Evolutionary conservation across 2,113 vertebrate genomes (phyloP).

Genomic region (Rhynchomys soricoides): DNA sequence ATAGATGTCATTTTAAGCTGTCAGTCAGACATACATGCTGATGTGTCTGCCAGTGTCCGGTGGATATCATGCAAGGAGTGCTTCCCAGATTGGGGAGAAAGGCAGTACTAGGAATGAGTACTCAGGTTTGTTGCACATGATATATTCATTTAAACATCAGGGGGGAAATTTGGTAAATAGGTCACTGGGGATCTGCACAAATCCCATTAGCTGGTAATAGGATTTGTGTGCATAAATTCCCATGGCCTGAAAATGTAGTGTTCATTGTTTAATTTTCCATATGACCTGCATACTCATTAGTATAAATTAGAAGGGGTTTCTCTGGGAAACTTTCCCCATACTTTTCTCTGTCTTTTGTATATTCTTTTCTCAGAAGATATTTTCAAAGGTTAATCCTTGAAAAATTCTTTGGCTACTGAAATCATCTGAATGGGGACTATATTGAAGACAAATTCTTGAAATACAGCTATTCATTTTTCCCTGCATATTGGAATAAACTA

Average conservation of each 20-base stretch:
- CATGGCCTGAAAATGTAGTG: slow-evolving; percentile 71
- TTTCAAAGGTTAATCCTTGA: slow-evolving; percentile 56
- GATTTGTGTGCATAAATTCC: slow-evolving; percentile 79
- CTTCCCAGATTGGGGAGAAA: slow-evolving; percentile 7
- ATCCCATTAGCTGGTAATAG: slow-evolving; percentile 79
- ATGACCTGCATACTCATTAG: slow-evolving; percentile 68
- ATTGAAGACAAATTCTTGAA: slow-evolving; percentile 54
- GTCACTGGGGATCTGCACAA: slow-evolving; percentile 72
- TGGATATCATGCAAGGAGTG: slow-evolving; percentile 22
- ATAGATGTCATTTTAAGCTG: slow-evolving; percentile 30
- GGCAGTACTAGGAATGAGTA: neutral
- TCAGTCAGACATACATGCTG: neutral
- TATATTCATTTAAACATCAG: slow-evolving; percentile 71
- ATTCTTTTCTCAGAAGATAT: slow-evolving; percentile 45
- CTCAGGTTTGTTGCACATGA: slow-evolving; percentile 49
- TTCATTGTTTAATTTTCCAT: slow-evolving; percentile 75
- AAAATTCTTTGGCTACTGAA: slow-evolving; percentile 58
- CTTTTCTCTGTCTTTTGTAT: slow-evolving; percentile 52
- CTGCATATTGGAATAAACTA: neutral
- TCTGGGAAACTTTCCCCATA: slow-evolving; percentile 63
- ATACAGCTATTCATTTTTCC: neutral
- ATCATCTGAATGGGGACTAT: slow-evolving; percentile 15
- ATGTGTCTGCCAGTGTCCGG: slow-evolving; percentile 46
- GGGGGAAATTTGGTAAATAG: slow-evolving; percentile 63
- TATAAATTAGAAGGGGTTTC: slow-evolving; percentile 58